Base-by-base conservation (phyloP, 2,888 invertebrate genomes). In the Zelleria hepariella region DNA sequence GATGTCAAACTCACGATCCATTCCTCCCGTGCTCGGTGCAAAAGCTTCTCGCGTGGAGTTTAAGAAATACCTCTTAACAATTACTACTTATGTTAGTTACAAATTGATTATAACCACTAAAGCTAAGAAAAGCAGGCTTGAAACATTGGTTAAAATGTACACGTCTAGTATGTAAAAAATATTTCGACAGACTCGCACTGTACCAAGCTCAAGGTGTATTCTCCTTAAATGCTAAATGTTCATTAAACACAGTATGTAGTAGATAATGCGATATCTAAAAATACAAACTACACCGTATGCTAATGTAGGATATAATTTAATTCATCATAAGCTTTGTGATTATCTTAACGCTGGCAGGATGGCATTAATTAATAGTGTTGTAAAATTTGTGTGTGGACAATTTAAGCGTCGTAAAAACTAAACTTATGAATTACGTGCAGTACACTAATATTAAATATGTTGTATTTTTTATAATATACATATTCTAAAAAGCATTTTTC, bases 201-300 rank as follows among this genome's bases (percentile, higher is more conserved):
- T 82, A 78, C 75, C 74, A 87, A 88, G 88, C 88, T 88, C 88
- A 86, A 84, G 74, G 77, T 82, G 84, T 85, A 73, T 52, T 42
- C n/a, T 26, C 69, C 84, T 86, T 86, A 86, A 74, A 65, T 68
- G 82, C 87, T 87, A 87, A 69, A 75, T 85, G 10, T 42, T 42
- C 86, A 57, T 59, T 56, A 53, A 86, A 88, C 86, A 61, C 84
- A 60, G 79, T n/a, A n/a, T n/a, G n/a, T n/a, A n/a, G n/a, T 86
- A 86, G 80, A 86, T 84, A 86, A 88, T 83, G 87, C 85, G 64
- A 83, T 86, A 80, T 86, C 87, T 88, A 87, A 87, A 87, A 87
- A 88, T 87, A 87, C 87, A 80, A 73, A 80, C 86, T 87, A 87
- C 86, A 10, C 74, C 77, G 72, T 86, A 86, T 72, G 68, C 86